Conservation (phyloP, 2,113 vertebrate species). For the Hymenochirus boettgeri region DNA sequence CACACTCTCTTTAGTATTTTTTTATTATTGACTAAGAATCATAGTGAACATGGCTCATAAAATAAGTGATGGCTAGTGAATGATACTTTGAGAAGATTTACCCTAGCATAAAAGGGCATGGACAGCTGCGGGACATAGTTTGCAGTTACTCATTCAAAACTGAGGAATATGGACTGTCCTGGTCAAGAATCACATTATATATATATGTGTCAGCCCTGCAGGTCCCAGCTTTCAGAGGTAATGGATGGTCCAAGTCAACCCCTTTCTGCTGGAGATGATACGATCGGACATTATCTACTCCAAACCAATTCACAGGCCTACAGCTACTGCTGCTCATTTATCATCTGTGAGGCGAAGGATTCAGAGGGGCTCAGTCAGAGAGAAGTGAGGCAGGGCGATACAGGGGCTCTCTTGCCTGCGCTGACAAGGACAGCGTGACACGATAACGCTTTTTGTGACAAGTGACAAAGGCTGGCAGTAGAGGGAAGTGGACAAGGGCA, state of each 20-base stretch:
- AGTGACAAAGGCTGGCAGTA: conserved; percentile 35
- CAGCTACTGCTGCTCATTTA: conserved; percentile 38
- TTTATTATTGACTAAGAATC: too few species aligned
- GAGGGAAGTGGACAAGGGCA: conserved; percentile 35
- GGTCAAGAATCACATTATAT: conserved; percentile 40
- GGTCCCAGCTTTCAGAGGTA: conserved; percentile 40
- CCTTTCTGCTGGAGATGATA: conserved; percentile 41
- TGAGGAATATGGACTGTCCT: conserved; percentile 34
- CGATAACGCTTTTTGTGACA: conserved; percentile 40
- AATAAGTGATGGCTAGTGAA: too few species aligned
- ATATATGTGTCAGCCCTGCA: conserved; percentile 39
- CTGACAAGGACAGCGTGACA: conserved; percentile 40
- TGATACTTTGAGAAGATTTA: background rate
- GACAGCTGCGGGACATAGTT: conserved; percentile 19
- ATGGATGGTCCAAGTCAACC: conserved; percentile 41
- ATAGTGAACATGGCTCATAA: too few species aligned
- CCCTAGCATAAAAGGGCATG: background rate
- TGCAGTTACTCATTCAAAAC: conserved; percentile 22
- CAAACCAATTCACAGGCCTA: conserved; percentile 42
- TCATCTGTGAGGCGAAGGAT: conserved; percentile 37
- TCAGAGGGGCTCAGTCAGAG: conserved; percentile 32
- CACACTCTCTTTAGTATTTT: too few species aligned
- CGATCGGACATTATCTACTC: conserved; percentile 42
- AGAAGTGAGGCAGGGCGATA: conserved; percentile 37
- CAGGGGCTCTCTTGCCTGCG: conserved; percentile 33